These are phyloP conservation scores for Watsonalla binaria DNA, from an alignment of 2,888 invertebrate species.

Conservation along the genomic window DNA sequence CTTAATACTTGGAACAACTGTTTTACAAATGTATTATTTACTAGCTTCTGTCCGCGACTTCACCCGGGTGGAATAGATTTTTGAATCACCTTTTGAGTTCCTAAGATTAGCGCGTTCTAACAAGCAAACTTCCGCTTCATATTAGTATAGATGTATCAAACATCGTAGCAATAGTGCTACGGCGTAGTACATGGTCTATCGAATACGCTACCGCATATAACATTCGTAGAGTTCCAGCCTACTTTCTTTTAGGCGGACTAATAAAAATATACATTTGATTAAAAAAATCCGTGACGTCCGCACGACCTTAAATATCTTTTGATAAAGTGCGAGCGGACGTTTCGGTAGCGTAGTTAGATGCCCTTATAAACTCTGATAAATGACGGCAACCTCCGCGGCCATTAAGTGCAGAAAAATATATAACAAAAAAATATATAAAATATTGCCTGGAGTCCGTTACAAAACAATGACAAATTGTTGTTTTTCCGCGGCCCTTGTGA, in stretches of 20 bases:
- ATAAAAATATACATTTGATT: neutral
- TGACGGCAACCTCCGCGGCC: constrained; percentile 22
- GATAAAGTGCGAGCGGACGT: neutral
- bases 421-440: constrained; percentile 25
- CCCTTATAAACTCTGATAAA: constrained; percentile 33
- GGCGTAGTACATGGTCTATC: neutral
- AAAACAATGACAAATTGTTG: constrained; percentile 47
- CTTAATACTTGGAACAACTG: neutral
- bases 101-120: too few species aligned
- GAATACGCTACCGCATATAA: too few species aligned
- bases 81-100: too few species aligned
- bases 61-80: too few species aligned
- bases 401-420: constrained; percentile 30
- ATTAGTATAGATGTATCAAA: too few species aligned
- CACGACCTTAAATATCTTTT: neutral
- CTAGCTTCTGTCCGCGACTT: too few species aligned
- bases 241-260: too few species aligned
- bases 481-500: constrained; percentile 20
- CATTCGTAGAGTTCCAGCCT: neutral
- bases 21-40: neutral
- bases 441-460: constrained; percentile 18
- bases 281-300: neutral
- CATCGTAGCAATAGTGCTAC: neutral
- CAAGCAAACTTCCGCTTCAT: too few species aligned
- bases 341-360: constrained; percentile 5